Conservation (phyloP, 2,113 vertebrate genomes). For the Halichoerus grypus region DNA sequence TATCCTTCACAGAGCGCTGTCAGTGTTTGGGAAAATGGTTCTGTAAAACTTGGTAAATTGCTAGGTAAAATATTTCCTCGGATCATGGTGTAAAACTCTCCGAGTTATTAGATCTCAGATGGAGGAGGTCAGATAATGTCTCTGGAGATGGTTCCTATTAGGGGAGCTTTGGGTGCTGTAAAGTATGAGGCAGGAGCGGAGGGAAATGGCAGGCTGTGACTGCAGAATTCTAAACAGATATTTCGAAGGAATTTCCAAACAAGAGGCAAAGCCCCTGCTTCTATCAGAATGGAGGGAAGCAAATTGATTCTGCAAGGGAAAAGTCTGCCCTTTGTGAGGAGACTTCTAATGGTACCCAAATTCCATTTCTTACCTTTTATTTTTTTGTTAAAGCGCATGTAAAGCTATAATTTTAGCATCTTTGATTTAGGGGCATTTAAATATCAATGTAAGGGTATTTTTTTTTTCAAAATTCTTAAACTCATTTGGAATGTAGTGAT, state of each 20-base stretch:
- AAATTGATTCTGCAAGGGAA: slow-evolving; percentile 42
- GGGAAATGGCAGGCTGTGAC: not conserved
- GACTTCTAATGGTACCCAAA: slow-evolving; percentile 1
- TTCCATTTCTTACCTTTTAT: not conserved
- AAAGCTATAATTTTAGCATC: slow-evolving; percentile 13
- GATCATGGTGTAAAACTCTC: slow-evolving; percentile 71
- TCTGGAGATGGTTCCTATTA: slow-evolving; percentile 68
- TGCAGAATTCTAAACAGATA: slow-evolving; percentile 70
- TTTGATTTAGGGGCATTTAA: slow-evolving; percentile 45
- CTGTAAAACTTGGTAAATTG: slow-evolving; percentile 79
- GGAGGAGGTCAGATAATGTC: slow-evolving; percentile 74
- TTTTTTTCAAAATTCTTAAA: slow-evolving; percentile 20
- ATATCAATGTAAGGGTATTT: not conserved
- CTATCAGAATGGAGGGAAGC: not conserved
- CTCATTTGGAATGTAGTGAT: slow-evolving; percentile 28
- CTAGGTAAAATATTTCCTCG: slow-evolving; percentile 79
- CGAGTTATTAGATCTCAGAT: slow-evolving; percentile 65
- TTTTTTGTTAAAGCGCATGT: not conserved
- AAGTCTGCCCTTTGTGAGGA: not conserved
- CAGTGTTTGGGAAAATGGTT: slow-evolving; percentile 58
- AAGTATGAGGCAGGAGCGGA: not conserved
- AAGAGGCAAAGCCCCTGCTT: not conserved
- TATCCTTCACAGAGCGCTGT: slow-evolving; percentile 63
- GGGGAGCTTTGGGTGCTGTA: slow-evolving; percentile 43
- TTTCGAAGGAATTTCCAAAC: slow-evolving; percentile 72